Base-by-base conservation (phyloP, 2,888 invertebrate species). In the Cephus rjabovi region DNA sequence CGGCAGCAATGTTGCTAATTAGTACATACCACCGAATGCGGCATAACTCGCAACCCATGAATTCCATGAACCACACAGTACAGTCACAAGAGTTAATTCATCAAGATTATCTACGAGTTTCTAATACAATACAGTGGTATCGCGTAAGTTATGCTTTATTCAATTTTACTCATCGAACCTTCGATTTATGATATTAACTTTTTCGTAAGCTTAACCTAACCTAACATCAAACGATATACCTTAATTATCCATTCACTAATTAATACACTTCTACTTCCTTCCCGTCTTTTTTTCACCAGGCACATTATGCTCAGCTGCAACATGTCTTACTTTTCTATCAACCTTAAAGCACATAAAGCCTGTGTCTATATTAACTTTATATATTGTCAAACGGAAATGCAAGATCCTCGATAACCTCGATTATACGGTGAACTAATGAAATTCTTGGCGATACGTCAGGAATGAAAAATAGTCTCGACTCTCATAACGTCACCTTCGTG, bases 11-110 rank as follows among this genome's bases (percentile, higher is more conserved):
- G 89, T 87, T 89, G 89, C 90, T 91, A 91, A 91, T 91, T 91
- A 90, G 89, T 88, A 88, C 90, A 91, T 91, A 89, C 90, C 91
- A 87, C 84, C 86, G 88, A 88, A 88, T 87, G 87, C 87, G 87
- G 89, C 90, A 91, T 91, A 90, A 90, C 90, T 89, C 87, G 86
- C 88, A 88, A 87, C 87, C 88, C 88, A 86, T 83, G 87, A 88
- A 91, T 91, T 89, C 90, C 90, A 85, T 81, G 81, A 85, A 79
- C 80, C 79, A 76, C 75, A 40, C 76, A 79, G 77, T 76, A 74
- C 71, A 79, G 82, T 74, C 34, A 34, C 23, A 74, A 74, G 74
- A 34, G 74, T 80, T 78, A 78, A 80, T 80, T 82, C 78, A 77
- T 80, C 76, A 75, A 69, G 78, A 34, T 35, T 69, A 35, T 75